Percentiles rank a stretch among this genome's conserved stretches.
These are phyloP conservation scores for Egretta garzetta DNA, from an alignment of 2,113 vertebrate species.

Conservation along the genomic window DNA sequence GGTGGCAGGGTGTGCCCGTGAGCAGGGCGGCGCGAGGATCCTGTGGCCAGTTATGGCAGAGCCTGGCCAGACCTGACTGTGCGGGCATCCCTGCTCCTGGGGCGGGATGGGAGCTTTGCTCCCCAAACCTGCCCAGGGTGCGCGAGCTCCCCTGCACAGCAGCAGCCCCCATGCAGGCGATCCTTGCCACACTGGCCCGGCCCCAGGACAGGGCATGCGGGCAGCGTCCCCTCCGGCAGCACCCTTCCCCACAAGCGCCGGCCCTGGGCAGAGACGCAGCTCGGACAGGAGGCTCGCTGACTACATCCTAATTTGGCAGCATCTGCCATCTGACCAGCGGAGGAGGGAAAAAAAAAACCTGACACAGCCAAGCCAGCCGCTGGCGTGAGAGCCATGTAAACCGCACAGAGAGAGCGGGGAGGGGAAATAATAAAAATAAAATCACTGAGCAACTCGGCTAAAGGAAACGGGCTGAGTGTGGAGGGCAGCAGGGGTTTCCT, in stretches of 20 bases:
- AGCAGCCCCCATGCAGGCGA: background rate
- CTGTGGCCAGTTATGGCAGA: background rate
- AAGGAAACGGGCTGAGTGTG: background rate
- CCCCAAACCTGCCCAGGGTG: background rate
- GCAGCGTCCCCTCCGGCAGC: background rate
- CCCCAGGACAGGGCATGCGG: background rate
- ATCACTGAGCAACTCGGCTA: background rate
- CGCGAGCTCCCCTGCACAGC: background rate
- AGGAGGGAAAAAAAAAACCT: background rate
- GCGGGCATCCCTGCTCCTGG: background rate
- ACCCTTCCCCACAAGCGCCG: fast-evolving
- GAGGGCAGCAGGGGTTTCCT: background rate
- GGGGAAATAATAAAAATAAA: slow-evolving; percentile 35
- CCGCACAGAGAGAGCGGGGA: background rate
- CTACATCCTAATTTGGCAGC: slow-evolving; percentile 47
- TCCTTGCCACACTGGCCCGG: background rate
- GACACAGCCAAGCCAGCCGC: background rate
- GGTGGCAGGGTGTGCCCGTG: background rate
- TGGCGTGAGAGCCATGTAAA: background rate
- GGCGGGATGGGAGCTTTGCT: background rate
- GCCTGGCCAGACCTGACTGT: background rate
- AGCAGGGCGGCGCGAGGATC: background rate
- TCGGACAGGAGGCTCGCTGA: background rate
- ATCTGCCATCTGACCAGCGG: slow-evolving; percentile 1
- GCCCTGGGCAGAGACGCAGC: background rate